These are phyloP conservation scores for Amphilophus citrinellus DNA, from an alignment of 2,113 vertebrate species.

Conservation along the genomic window DNA sequence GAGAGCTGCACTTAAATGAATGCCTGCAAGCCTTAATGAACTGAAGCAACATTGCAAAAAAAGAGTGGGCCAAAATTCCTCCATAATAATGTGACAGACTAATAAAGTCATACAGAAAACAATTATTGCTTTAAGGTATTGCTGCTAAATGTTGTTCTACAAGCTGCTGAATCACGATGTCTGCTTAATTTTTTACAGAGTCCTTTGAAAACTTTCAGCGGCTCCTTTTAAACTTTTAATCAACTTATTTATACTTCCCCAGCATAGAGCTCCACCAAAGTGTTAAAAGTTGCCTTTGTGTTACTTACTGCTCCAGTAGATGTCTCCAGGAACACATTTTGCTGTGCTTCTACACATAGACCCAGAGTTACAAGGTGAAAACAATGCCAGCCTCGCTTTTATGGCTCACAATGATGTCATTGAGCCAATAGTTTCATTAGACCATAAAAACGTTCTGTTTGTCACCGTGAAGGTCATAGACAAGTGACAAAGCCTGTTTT, in stretches of 20 bases:
- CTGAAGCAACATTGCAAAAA: too few relatives aligned
- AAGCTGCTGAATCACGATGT: too few relatives aligned
- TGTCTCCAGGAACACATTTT: background rate
- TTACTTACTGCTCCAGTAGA: background rate
- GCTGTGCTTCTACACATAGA: background rate
- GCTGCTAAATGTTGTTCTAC: too few relatives aligned
- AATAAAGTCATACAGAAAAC: too few relatives aligned
- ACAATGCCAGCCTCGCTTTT: background rate
- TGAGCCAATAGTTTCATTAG: background rate
- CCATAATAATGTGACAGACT: too few relatives aligned
- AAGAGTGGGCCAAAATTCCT: too few relatives aligned
- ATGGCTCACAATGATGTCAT: background rate
- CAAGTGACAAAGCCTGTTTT: background rate
- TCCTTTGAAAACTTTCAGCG: background rate
- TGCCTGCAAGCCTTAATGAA: too few relatives aligned
- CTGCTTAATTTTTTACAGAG: too few relatives aligned
- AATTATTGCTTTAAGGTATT: too few relatives aligned
- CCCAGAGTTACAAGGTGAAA: constrained; percentile 6
- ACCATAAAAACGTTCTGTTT: background rate
- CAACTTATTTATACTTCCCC: background rate
- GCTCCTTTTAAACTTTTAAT: background rate
- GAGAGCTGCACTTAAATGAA: too few relatives aligned
- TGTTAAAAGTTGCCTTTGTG: background rate
- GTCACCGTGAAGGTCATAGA: background rate
- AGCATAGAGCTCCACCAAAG: background rate